Base-by-base conservation (phyloP, 2,797 vertebrate genomes). In the Mastacembelus armatus region DNA sequence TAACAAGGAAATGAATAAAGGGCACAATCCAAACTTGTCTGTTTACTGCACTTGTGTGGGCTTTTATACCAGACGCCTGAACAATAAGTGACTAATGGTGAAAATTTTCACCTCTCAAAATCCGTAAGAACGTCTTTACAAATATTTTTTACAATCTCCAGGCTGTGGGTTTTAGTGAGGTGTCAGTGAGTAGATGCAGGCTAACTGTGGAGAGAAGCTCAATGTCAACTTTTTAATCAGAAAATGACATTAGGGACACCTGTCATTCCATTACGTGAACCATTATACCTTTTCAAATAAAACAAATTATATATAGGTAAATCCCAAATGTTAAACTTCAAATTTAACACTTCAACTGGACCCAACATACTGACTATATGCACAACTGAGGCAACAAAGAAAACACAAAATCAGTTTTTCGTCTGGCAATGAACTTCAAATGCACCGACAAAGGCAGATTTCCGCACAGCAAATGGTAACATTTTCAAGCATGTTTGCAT, bases 401-500 rank as follows among this genome's bases (percentile, higher is more conserved):
- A 33, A 85, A 80, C 58, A 85, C 70, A 69, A 73, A 81, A 80
- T 63, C 48, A 16, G 27, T 73, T 77, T 64, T 85, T 83, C 77
- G 56, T 90, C 72, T 77, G 74, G 81, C 79, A 68, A 78, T 65
- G 58, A 83, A 80, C 81, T 88, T 87, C 78, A 85, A 90, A 81
- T 89, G 78, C 82, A 92, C 85, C 70, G 59, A 87, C 77, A 84
- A 85, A 90, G 85, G 89, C 87, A 84, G 54, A 84, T 88, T 74
- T 86, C 81, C 83, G 83, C 64, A 89, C 81, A 84, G 67, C 65
- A 78, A 78, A 80, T 65, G 54, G 65, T 80, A 80, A 84, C 80
- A 85, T 84, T 68, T 90, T 91, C 85, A 88, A 91, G 88, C 88
- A 88, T 78, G 69, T 85, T 81, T 68, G 77, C 78, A 81, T 85